phyloP scores from a whole-genome alignment of 2,888 invertebrate genomes.

The Adineta ricciae region DNA sequence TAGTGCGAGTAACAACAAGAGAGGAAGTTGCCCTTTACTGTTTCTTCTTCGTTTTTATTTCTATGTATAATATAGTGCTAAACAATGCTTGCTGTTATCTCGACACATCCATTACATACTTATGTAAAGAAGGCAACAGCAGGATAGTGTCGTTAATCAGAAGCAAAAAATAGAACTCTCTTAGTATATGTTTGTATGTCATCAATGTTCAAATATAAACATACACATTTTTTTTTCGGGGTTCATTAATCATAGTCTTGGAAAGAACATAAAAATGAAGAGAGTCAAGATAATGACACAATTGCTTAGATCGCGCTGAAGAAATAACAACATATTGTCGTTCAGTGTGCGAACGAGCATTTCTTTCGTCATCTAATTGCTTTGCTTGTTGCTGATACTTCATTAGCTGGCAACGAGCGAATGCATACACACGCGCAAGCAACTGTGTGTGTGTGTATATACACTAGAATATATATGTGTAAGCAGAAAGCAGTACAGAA shows the following conservation, averaged over 20 bases:
- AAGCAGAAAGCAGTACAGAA: neutral
- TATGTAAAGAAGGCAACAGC: neutral
- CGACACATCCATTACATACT: neutral
- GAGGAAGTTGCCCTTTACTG: neutral
- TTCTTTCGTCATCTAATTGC: neutral
- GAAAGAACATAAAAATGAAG: no score
- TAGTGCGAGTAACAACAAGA: neutral
- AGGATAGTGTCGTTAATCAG: slow-evolving; percentile 5
- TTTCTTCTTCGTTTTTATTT: neutral
- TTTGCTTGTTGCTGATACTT: slow-evolving; percentile 2
- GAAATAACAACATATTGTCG: neutral
- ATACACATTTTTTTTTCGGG: neutral
- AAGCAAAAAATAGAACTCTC: neutral
- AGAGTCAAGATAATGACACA: neutral
- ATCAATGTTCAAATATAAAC: slow-evolving; percentile 9
- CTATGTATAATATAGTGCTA: neutral
- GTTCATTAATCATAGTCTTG: neutral
- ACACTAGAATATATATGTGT: neutral
- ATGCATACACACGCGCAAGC: neutral
- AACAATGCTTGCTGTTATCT: neutral
- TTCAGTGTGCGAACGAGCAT: neutral
- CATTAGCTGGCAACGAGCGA: neutral
- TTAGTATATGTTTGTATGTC: neutral
- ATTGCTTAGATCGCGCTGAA: neutral
- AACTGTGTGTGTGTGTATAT: neutral